Evolutionary conservation across 1,140 invertebrate genomes (phyloP).

Genomic region (Trichomalopsis sarcophagae): DNA sequence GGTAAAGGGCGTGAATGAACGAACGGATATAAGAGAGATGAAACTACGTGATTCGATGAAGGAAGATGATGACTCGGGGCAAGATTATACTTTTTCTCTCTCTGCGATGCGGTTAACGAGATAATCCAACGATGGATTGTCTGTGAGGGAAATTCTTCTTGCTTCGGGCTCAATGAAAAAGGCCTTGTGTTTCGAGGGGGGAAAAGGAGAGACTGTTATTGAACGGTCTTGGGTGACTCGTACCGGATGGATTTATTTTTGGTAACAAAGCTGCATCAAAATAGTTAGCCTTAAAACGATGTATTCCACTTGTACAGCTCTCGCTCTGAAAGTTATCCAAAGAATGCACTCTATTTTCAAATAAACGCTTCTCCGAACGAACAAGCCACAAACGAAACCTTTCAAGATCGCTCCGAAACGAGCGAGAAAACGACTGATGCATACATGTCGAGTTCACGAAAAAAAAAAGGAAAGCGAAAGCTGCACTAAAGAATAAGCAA

Average conservation of each 20-base stretch:
- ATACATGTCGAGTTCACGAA: not conserved
- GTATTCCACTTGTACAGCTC: no score
- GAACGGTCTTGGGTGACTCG: not conserved
- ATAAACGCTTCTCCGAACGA: no score
- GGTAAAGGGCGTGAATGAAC: not conserved
- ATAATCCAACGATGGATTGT: not conserved
- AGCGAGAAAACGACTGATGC: no score
- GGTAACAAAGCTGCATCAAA: no score
- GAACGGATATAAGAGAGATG: not conserved
- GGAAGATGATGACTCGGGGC: not conserved
- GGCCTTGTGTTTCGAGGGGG: not conserved
- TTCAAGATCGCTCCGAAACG: no score
- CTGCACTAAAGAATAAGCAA: not conserved
- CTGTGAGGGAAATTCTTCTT: not conserved
- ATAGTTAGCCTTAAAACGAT: no score
- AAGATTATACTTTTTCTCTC: not conserved
- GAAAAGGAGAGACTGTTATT: not conserved
- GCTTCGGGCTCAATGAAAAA: not conserved
- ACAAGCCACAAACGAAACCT: no score
- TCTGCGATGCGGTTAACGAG: not conserved
- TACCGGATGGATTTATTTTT: not conserved
- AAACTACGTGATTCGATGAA: not conserved
- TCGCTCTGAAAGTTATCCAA: no score
- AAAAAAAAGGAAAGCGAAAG: not conserved
- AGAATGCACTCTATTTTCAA: no score